Conservation (phyloP, 2,113 vertebrate species). For the Crocuta crocuta region DNA sequence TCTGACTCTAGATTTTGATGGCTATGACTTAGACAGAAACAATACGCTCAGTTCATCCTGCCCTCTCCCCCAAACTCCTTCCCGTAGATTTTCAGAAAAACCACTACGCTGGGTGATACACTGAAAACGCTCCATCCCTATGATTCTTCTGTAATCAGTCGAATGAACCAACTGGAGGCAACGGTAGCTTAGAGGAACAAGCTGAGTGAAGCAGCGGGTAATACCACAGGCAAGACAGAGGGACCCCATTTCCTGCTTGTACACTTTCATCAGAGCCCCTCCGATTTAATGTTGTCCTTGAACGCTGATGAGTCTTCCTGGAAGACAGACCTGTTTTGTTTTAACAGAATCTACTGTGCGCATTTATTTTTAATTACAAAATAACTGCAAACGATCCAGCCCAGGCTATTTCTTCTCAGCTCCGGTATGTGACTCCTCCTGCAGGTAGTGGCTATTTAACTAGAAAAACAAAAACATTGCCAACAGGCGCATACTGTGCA, state of each 20-base stretch:
- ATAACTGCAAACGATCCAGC: constrained; percentile 23
- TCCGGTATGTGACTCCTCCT: constrained; percentile 4
- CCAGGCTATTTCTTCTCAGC: constrained; percentile 12
- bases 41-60: not conserved
- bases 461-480: constrained; percentile 65
- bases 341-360: constrained; percentile 18
- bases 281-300: constrained; percentile 23
- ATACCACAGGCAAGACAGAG: not conserved
- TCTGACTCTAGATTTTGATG: not conserved
- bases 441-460: constrained; percentile 67
- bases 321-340: constrained; percentile 4
- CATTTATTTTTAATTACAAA: constrained; percentile 41
- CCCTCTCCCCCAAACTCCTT: not conserved
- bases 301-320: constrained; percentile 6
- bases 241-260: not conserved
- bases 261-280: not conserved
- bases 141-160: not conserved
- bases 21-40: not conserved
- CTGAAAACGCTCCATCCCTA: not conserved
- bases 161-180: not conserved
- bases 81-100: not conserved
- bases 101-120: not conserved
- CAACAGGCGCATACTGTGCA: constrained; percentile 64
- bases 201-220: not conserved
- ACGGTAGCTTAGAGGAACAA: not conserved